Evolutionary conservation across 2,113 vertebrate genomes (phyloP).

Genomic region (Vulpes ferrilata): DNA sequence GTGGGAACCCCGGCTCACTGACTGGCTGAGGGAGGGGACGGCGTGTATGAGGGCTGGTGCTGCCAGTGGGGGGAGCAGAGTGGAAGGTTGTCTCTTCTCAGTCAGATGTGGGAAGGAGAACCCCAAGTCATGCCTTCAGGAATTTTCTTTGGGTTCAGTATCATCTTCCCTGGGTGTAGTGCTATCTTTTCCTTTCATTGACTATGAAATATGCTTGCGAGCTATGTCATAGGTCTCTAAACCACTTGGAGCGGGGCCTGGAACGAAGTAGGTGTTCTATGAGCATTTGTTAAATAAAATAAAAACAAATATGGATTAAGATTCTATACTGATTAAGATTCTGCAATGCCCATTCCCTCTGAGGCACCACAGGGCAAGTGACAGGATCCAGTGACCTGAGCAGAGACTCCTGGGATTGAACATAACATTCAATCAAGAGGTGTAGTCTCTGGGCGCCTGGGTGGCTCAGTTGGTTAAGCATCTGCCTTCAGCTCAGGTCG

Average conservation of each 20-base stretch:
- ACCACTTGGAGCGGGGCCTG: neutral
- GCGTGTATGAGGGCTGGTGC: rapidly evolving
- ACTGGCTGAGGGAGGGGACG: neutral
- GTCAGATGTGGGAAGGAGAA: neutral
- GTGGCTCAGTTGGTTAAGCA: too few species aligned
- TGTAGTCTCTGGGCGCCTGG: neutral
- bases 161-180: neutral
- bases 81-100: neutral
- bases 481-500: too few species aligned
- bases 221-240: neutral
- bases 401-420: neutral
- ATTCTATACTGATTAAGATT: neutral
- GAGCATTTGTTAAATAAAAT: slow-evolving; percentile 38
- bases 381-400: neutral
- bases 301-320: slow-evolving; percentile 33
- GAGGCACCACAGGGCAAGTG: neutral
- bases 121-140: rapidly evolving
- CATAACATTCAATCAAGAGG: neutral
- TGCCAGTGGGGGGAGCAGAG: neutral
- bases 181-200: neutral
- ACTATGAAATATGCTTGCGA: neutral
- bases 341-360: neutral
- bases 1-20: neutral
- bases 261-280: neutral
- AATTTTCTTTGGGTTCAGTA: neutral